Evolutionary conservation across 2,888 invertebrate species (phyloP), one percentile per base, ranked within the genome.

Genomic region (Brenthis hecate): DNA sequence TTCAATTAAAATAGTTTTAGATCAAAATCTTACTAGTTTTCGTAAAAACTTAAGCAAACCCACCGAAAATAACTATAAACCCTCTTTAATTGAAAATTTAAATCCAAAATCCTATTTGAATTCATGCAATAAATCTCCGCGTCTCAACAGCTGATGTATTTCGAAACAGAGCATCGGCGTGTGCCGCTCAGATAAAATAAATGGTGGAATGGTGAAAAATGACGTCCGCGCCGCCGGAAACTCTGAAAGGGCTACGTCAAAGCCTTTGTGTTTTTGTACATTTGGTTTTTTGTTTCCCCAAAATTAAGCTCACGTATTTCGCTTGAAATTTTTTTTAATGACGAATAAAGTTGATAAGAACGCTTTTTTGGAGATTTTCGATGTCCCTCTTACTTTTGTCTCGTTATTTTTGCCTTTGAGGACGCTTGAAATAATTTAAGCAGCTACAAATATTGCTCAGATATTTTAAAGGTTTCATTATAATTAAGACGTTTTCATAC

Each of bases 151-250:
- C 89, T 89, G 89, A 91, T 88, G 86, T 86, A 85, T 86, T 88
- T 85, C 87, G 88, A 89, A 89, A 73, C 74, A 43, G 36, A 43
- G 36, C 36, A 72, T 82, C 86, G 83, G 85, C 84, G 91, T 91
- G 91, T 82, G 88, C 85, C 85, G 88, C 86, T 81, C 89, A 89
- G 92, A 92, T 92, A 92, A 92, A 91, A 92, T 91, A 91, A 91
- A 92, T 91, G 92, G 90, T 86, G 88, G 83, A 85, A 81, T 86
- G 79, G 87, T 92, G 92, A 92, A 92, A 92, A 92, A 92, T 92
- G 92, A 91, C 88, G 91, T 83, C 86, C 87, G 86, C 86, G 88
- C 76, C 80, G 81, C 75, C 86, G 84, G 90, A 91, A 88, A 85
- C 85, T 79, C 81, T 81, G 81, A 85, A 87, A 86, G 88, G 88